Evolutionary conservation across 2,797 vertebrate genomes (phyloP).

Genomic region (Pipistrellus kuhlii): DNA sequence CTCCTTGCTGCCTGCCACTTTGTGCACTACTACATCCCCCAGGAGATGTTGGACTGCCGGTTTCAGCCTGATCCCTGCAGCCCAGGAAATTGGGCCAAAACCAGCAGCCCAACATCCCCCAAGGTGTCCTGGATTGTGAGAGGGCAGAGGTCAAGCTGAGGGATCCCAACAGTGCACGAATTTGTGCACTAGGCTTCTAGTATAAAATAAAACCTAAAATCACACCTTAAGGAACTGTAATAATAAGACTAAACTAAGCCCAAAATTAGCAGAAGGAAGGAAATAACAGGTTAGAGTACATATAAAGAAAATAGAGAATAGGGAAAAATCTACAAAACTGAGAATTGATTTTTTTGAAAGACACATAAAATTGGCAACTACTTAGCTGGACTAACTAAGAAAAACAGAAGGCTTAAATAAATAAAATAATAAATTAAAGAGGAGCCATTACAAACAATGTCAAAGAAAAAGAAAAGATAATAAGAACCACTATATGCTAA

Average conservation of each 20-base stretch:
- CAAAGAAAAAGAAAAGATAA: not conserved
- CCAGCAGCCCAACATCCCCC: too few relatives aligned
- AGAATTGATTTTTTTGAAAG: not conserved
- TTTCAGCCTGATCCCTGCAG: too few relatives aligned
- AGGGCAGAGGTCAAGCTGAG: too few relatives aligned
- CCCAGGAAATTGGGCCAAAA: too few relatives aligned
- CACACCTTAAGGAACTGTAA: not conserved
- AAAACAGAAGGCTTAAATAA: not conserved
- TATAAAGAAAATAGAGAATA: not conserved
- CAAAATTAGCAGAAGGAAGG: not conserved
- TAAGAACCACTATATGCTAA: not conserved
- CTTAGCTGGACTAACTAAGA: not conserved
- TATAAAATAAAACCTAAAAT: not conserved
- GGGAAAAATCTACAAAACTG: not conserved
- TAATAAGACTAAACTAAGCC: not conserved
- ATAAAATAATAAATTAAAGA: not conserved
- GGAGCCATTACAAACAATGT: not conserved
- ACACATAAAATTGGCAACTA: not conserved
- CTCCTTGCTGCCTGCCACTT: too few relatives aligned
- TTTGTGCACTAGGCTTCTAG: too few relatives aligned
- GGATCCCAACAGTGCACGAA: too few relatives aligned
- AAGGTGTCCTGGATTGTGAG: too few relatives aligned
- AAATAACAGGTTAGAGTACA: not conserved
- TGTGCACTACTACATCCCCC: too few relatives aligned
- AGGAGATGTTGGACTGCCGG: too few relatives aligned